Evolutionary conservation across 92 coral and sea anemone species (phyloP), one percentile per base, ranked within the genome.

Genomic region (Hydrozoanthus gracilis): DNA sequence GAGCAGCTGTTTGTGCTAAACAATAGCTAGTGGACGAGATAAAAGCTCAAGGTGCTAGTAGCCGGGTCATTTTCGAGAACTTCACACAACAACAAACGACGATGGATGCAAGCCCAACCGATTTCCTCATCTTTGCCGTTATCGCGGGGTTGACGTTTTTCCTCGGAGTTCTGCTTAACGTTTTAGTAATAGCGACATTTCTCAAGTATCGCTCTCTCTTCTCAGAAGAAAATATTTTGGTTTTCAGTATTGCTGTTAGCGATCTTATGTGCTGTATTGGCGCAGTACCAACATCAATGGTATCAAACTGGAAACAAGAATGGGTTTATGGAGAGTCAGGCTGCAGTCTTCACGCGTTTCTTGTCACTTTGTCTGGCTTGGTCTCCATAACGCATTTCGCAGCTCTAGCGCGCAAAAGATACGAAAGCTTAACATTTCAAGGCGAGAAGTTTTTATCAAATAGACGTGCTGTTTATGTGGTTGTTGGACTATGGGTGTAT

Each of bases 381-480:
- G 66, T 77, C 13, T 77, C 82, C 67, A 77, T 77, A 8, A 77
- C 82, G 4, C 82, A 77, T 54, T 35, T 77, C 44, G 66, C 82
- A 9, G 69, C 66, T 8, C 67, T 77, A 7, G 65, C 82, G 16
- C 60, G 47, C 64, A 77, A 77, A 35, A 18, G 82, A 13, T 77
- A 77, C 48, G 66, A 77, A 48, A 35, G n/a, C 15, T 12, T 77
- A 14, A 77, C 67, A 4, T 56, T 77, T 6, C 65, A 56, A 3
- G 82, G 16, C 20, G 35, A 54, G 47, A 55, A 56, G 56, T 56
- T 77, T 44, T 54, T 77, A 16, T 54, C 82, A 16, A 67, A 20
- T 11, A 54, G 27, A 18, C 82, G 82, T 14, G 17, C 45, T 18
- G 20, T 77, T 9, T 55, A 52, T 48, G 66, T 16, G 13, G 67